These are phyloP conservation scores for Prionace glauca DNA, from an alignment of 2,797 vertebrate genomes.

Conservation along the genomic window DNA sequence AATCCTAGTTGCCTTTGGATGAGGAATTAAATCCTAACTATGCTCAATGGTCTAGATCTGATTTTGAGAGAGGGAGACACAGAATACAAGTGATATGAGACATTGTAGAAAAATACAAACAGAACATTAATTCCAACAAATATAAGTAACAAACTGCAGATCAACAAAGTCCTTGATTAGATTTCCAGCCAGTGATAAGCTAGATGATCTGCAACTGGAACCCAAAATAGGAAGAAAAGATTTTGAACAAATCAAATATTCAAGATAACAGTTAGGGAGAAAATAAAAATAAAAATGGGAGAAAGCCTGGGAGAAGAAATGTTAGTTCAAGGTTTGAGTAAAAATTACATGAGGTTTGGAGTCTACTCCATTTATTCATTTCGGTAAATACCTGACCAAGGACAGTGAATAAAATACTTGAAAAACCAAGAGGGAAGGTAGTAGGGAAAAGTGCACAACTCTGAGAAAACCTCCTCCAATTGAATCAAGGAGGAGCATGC, in stretches of 20 bases:
- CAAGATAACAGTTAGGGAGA: not conserved
- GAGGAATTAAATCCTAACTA: not conserved
- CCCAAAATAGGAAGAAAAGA: not conserved
- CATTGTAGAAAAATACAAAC: not conserved
- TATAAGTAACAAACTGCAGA: not conserved
- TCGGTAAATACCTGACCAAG: not conserved
- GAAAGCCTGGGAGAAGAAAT: not conserved
- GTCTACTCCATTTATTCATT: not conserved
- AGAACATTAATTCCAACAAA: not conserved
- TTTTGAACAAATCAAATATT: not conserved
- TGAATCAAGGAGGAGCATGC: not conserved
- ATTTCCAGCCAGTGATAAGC: not conserved
- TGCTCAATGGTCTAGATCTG: not conserved
- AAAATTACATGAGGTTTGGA: not conserved
- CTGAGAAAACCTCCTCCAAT: conserved; percentile 7
- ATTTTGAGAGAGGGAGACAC: not conserved
- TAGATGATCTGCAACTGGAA: not conserved
- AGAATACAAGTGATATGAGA: not conserved
- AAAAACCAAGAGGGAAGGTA: not conserved
- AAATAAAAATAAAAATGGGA: not conserved
- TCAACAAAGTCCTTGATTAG: not conserved
- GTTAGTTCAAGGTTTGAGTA: not conserved
- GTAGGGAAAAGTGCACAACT: not conserved
- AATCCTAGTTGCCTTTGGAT: not conserved
- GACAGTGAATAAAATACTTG: not conserved